phyloP scores from a whole-genome alignment of 2,888 invertebrate species.

The Gortyna flavago region DNA sequence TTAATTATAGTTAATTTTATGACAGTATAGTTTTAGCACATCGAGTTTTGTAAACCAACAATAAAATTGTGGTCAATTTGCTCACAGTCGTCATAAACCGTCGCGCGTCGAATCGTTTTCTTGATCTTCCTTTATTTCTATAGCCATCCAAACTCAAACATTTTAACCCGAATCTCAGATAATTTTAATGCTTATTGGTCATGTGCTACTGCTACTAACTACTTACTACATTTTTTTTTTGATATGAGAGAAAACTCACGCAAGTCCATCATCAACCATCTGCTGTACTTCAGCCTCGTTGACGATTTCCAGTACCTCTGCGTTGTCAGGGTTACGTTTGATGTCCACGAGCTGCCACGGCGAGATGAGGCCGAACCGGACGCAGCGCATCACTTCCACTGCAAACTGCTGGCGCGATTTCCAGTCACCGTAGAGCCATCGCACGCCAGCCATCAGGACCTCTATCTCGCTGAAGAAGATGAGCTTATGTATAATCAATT shows the following conservation, averaged over 20 bases:
- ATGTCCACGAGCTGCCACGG: conserved; percentile 95
- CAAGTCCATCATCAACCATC: conserved; percentile 94
- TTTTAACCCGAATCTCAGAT: not conserved
- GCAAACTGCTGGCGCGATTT: conserved; percentile 89
- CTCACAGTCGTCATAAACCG: not conserved
- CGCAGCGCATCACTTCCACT: conserved; percentile 92
- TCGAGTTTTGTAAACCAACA: not conserved
- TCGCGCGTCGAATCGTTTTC: not conserved
- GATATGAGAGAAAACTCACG: conserved; percentile 87
- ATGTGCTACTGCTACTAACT: not conserved
- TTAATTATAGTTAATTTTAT: conserved; percentile 13
- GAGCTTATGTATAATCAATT: not conserved
- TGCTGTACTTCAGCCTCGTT: conserved; percentile 92
- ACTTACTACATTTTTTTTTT: not conserved
- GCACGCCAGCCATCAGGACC: conserved; percentile 94
- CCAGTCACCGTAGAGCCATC: conserved; percentile 95
- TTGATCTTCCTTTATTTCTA: not conserved
- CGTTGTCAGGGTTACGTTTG: conserved; percentile 93
- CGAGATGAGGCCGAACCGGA: conserved; percentile 94
- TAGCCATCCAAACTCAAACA: not conserved
- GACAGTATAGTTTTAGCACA: not conserved
- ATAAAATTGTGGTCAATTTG: not conserved
- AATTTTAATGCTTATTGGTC: not conserved
- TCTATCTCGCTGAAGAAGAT: conserved; percentile 90
- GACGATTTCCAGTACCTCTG: conserved; percentile 92